Evolutionary conservation across 2,888 invertebrate genomes (phyloP).

Genomic region (Agrotis clavis): DNA sequence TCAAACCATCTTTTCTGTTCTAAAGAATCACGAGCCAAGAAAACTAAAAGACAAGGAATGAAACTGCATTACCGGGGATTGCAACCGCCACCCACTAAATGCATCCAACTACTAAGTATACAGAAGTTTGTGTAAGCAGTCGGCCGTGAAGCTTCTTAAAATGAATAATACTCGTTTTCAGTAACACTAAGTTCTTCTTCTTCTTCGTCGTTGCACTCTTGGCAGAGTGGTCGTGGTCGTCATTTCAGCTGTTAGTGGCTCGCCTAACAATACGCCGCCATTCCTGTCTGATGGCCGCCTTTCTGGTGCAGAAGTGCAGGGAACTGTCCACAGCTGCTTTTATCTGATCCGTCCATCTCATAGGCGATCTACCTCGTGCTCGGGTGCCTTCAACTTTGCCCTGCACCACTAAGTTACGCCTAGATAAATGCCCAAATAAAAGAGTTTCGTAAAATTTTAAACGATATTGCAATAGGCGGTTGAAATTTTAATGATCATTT

Average conservation of each 20-base stretch:
- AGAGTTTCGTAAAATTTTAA: neutral
- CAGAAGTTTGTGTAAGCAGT: conserved; percentile 42
- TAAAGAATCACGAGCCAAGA: conserved; percentile 5
- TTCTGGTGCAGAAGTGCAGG: no score
- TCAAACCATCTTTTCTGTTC: conserved; percentile 5
- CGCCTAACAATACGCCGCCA: no score
- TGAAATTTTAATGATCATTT: no score
- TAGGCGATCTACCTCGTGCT: no score
- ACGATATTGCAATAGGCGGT: no score
- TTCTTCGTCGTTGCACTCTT: no score
- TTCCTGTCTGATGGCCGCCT: no score
- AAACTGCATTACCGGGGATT: conserved; percentile 35
- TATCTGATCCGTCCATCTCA: no score
- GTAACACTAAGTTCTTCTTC: neutral
- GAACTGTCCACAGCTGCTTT: no score
- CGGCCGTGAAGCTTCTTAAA: conserved; percentile 15
- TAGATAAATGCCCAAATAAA: neutral
- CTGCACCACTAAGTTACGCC: neutral
- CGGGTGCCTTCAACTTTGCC: no score
- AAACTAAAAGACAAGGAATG: conserved; percentile 52
- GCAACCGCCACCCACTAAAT: conserved; percentile 25
- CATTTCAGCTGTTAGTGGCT: no score
- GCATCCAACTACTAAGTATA: conserved; percentile 28
- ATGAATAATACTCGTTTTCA: conserved; percentile 11
- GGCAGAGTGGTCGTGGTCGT: no score